Evolutionary conservation across 2,888 invertebrate genomes (phyloP), one percentile per base, ranked within the genome.

Genomic region (Molorchus minor): DNA sequence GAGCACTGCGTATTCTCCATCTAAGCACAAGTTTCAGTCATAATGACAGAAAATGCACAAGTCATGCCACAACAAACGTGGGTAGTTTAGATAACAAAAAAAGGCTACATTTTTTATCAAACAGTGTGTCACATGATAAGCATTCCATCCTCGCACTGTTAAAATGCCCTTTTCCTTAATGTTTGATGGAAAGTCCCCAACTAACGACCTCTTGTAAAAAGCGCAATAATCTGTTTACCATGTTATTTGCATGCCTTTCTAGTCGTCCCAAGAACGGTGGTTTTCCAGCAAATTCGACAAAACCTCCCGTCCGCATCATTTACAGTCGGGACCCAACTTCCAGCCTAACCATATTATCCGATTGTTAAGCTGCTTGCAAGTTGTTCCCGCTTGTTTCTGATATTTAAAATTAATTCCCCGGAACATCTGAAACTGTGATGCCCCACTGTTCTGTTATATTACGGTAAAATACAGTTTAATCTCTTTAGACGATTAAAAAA

Each of bases 401-500:
- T 40, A 40, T 51, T 40, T 51, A 51, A 25, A 52, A 52, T 41
- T 30, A 30, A 52, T 52, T 29, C 52, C 13, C 12, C 4, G 52
- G 52, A 52, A 41, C 40, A 30, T 30, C 33, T 16, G 21, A 29
- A 20, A 36, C 35, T 10, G 12, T 10, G 41, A 40, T 13, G 19
- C 38, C 38, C 17, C 41, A 17, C 15, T 13, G 51, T 30, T 41
- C 17, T 29, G 17, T 25, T 30, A 17, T 19, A 40, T 30, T 19
- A 1, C 17, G 3, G 13, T 16, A n/a, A 52, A 41, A 30, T 25
- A 16, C 29, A 25, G 29, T 38, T 38, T 49, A 38, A 49, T 49
- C 25, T 25, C 44, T n/a, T n/a, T n/a, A 19, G 30, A 33, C 41
- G 52, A 52, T 52, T 52, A 52, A 52, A 52, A 52, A 52, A 41